Base-by-base conservation (phyloP, 2,113 vertebrate species). In the Empidonax traillii region DNA sequence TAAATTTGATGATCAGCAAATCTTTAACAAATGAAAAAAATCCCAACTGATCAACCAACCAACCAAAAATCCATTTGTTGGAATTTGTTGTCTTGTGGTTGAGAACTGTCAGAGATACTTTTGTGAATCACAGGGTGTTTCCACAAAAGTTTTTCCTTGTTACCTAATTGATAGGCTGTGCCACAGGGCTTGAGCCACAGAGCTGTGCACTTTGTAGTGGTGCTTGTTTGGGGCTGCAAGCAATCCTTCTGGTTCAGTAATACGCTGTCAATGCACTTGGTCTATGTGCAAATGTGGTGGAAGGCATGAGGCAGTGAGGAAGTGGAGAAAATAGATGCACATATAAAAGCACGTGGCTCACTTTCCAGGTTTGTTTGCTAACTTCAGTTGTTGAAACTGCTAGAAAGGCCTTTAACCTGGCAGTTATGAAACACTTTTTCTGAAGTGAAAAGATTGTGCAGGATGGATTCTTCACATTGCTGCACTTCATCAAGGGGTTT, bases 211-310 rank as follows among this genome's bases (percentile, higher is more conserved):
- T n/a, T 30, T 20, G 35, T 20, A 12, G 27, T 22, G 49, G 8
- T 28, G 20, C 24, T n/a, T 3, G 3, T 59, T 14, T 41, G 27
- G 56, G 30, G 12, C 52, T 3, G 9, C 6, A 1, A 16, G 21
- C 9, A 1, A 4, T 47, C 35, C 13, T 77, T 24, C n/a, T 2
- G 9, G 11, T 41, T 66, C 30, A 5, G 17, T 4, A 12, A 10
- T 0, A 3, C 8, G 33, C 30, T 52, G 23, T 15, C 1, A 1
- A 4, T 52, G 49, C 3, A 3, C 13, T 23, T 10, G 8, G 6
- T 77, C 18, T 22, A 14, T 10, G 28, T 68, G 18, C 11, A 17
- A 35, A 33, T 33, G 1, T 11, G 25, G 23, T 24, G 31, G 37
- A 79, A 55, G 9, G 5, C 3, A 2, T 2, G 15, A 27, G 19